Base-by-base conservation (phyloP, 2,888 invertebrate species). In the Rotaria macrura region DNA sequence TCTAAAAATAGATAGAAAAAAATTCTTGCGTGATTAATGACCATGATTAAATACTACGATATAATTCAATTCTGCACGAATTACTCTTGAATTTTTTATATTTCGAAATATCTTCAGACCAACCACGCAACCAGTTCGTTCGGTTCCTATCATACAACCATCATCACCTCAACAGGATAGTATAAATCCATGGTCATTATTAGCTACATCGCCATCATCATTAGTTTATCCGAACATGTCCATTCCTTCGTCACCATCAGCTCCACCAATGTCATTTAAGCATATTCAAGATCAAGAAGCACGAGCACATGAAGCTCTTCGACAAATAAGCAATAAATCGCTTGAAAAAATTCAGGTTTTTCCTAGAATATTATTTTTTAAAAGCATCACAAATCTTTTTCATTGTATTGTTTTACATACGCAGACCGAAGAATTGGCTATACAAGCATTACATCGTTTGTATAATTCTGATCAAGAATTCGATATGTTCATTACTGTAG, bases 391-490 rank as follows among this genome's bases (percentile, higher is more conserved):
- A 7, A 7, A 7, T 43, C 10, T 43, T 49, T 12, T 52, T 52
- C 23, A 34, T 12, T 65, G 2, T 9, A 65, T 34, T 65, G 14
- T 65, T 14, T 2, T 7, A 4, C 20, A 20, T 29, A 6, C 3
- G 17, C 38, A 65, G 65, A 79, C 43, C 9, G 79, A 79, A 79
- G 79, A 79, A n/a, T 43, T 43, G 10, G 79, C 79, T 25, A 79
- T 79, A n/a, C 79, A 79, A 79, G 79, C 79, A 79, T 79, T 79
- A 43, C 40, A 79, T 43, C 79, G 79, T 43, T 43, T 79, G 14
- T 79, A 79, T n/a, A 43, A 40, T 43, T 40, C 43, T 12, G 79
- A 25, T 79, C 79, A 79, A 43, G 43, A 79, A 79, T 79, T 79
- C 25, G 79, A 79, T 79, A 79, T 79, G 43, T n/a, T 25, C 10